Conservation (phyloP, 2,888 invertebrate species). For the Oligia latruncula region DNA sequence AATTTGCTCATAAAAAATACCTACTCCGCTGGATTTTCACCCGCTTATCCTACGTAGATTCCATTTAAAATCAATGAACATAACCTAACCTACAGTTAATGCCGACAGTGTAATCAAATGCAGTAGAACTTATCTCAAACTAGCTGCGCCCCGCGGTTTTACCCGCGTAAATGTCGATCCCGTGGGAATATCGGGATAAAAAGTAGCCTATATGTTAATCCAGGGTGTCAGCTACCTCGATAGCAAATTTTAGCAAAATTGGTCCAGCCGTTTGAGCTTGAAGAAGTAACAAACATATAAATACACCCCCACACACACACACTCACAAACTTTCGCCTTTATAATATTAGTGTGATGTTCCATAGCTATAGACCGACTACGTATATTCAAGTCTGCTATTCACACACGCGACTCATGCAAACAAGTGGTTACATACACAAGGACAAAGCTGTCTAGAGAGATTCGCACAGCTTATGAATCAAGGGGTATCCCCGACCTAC, state of each 20-base stretch:
- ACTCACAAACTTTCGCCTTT: too few relatives aligned
- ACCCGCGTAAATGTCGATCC: too few relatives aligned
- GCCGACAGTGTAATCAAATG: neutral
- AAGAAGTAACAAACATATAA: too few relatives aligned
- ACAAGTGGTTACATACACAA: conserved; percentile 55
- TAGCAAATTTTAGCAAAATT: too few relatives aligned
- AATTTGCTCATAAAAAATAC: conserved; percentile 75
- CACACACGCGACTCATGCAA: conserved; percentile 55
- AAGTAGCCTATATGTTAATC: too few relatives aligned
- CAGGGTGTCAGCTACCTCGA: too few relatives aligned
- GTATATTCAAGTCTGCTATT: conserved; percentile 25
- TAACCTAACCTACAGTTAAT: conserved; percentile 10
- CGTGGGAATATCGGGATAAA: too few relatives aligned
- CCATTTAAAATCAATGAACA: conserved; percentile 38
- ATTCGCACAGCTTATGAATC: conserved; percentile 81
- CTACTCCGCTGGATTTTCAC: conserved; percentile 67
- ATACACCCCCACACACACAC: too few relatives aligned
- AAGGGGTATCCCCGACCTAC: conserved; percentile 87
- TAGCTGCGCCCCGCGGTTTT: too few relatives aligned
- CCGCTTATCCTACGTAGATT: conserved; percentile 59
- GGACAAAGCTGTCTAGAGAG: conserved; percentile 75
- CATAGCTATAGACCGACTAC: neutral
- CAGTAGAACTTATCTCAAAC: neutral
- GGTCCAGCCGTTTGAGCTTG: too few relatives aligned
- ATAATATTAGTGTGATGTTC: neutral